A percentile compares a stretch with the other conserved stretches of the same genome.
These are phyloP conservation scores for Umimayanthus chanpuru DNA, from an alignment of 92 coral and sea anemone species.

Conservation along the genomic window DNA sequence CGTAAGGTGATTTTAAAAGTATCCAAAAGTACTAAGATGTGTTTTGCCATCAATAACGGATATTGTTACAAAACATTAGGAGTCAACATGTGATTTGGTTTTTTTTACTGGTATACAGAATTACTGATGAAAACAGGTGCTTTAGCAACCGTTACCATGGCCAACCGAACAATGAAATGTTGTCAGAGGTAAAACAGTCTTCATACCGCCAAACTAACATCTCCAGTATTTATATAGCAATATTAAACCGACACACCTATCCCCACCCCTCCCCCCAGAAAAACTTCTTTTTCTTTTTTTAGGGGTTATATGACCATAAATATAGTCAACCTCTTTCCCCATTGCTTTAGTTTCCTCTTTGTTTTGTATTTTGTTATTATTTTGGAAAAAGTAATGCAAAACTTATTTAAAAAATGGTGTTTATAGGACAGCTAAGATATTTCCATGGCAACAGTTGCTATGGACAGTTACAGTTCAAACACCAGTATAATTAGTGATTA, in stretches of 20 bases:
- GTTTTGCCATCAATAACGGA: not conserved
- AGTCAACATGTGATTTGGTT: not conserved
- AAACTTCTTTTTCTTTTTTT: no score
- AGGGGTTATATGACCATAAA: not conserved
- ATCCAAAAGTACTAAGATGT: not conserved
- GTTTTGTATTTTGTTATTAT: not conserved
- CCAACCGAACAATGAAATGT: slow-evolving; percentile 6
- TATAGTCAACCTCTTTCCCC: not conserved
- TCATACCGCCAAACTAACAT: slow-evolving; percentile 3
- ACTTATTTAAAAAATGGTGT: not conserved
- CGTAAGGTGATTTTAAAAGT: not conserved
- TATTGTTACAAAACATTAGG: slow-evolving; percentile 20
- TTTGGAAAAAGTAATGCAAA: not conserved
- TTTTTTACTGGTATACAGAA: not conserved
- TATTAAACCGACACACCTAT: not conserved
- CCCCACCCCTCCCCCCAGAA: not conserved
- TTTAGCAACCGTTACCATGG: slow-evolving; percentile 2
- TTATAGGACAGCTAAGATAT: not conserved
- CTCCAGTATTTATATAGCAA: not conserved
- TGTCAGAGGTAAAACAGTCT: slow-evolving; percentile 8
- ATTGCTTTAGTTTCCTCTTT: not conserved
- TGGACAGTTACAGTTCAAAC: not conserved
- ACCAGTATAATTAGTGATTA: not conserved
- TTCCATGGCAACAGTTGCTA: not conserved
- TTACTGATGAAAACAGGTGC: not conserved